Percentiles rank a stretch among this genome's conserved stretches.
Conservation (phyloP, 1,140 invertebrate species). For the Leptonema lineaticorne region DNA sequence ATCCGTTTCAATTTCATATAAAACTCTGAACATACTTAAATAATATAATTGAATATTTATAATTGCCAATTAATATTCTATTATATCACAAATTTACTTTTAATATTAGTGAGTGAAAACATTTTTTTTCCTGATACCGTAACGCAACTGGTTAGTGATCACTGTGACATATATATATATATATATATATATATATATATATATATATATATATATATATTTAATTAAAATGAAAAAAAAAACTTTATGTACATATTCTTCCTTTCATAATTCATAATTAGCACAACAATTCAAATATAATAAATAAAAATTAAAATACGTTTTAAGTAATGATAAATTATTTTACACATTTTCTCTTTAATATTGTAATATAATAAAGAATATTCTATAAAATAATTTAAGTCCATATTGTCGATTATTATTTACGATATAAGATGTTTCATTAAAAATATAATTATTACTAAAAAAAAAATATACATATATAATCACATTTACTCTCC, state of each 20-base stretch:
- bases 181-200: too few relatives aligned
- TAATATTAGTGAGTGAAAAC: too few relatives aligned
- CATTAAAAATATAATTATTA: not conserved
- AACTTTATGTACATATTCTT: slow-evolving; percentile 14
- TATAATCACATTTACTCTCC: too few relatives aligned
- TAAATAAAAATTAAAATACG: not conserved
- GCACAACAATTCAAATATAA: slow-evolving; percentile 8
- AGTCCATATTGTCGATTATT: slow-evolving; percentile 1
- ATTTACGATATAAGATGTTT: not conserved
- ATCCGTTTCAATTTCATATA: too few relatives aligned
- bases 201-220: slow-evolving; percentile 3
- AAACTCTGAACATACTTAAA: too few relatives aligned
- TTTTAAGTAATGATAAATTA: not conserved
- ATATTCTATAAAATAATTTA: not conserved
- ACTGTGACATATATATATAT: too few relatives aligned
- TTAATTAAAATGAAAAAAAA: not conserved
- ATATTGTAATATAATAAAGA: not conserved
- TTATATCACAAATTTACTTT: too few relatives aligned
- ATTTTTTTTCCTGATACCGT: too few relatives aligned
- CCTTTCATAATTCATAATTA: not conserved
- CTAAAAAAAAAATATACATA: too few relatives aligned
- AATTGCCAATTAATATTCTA: too few relatives aligned
- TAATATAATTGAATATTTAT: too few relatives aligned
- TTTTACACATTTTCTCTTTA: slow-evolving; percentile 7
- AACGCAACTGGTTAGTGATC: too few relatives aligned